Percentiles rank a stretch among this genome's conserved stretches.
phyloP scores from a whole-genome alignment of 1,140 invertebrate species.

The Bursaphelenchus mucronatus region DNA sequence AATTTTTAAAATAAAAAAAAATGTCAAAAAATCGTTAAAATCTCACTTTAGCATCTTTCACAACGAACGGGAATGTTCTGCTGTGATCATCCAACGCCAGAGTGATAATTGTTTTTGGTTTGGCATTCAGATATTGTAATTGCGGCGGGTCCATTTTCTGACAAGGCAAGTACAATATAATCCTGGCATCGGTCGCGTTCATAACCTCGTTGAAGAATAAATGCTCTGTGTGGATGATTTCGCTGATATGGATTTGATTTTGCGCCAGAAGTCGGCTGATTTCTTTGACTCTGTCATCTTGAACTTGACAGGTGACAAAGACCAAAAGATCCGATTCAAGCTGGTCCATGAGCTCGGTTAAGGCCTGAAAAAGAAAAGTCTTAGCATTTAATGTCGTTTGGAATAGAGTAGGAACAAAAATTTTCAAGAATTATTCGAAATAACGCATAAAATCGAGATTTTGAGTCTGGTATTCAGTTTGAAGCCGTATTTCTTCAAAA shows the following conservation, averaged over 20 bases:
- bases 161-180: constrained; percentile 19
- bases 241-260: constrained; percentile 14
- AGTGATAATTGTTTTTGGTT: too few species aligned
- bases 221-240: constrained; percentile 10
- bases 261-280: constrained; percentile 1
- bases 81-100: too few species aligned
- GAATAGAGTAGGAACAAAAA: too few species aligned
- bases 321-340: constrained; percentile 15
- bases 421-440: too few species aligned
- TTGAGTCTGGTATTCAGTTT: too few species aligned
- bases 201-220: constrained; percentile 6
- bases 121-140: too few species aligned
- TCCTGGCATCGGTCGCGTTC: background rate
- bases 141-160: background rate
- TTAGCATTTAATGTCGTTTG: background rate
- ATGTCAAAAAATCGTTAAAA: background rate
- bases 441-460: too few species aligned
- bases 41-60: too few species aligned
- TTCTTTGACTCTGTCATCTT: background rate
- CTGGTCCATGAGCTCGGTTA: constrained; percentile 5
- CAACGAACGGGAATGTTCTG: too few species aligned
- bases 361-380: background rate
- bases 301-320: constrained; percentile 11
- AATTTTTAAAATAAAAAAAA: constrained; percentile 6
- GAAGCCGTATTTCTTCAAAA: too few species aligned